Percentiles rank a stretch among this genome's conserved stretches.
Conservation (phyloP, 1,140 invertebrate genomes). For the Drosophila sturtevanti region DNA sequence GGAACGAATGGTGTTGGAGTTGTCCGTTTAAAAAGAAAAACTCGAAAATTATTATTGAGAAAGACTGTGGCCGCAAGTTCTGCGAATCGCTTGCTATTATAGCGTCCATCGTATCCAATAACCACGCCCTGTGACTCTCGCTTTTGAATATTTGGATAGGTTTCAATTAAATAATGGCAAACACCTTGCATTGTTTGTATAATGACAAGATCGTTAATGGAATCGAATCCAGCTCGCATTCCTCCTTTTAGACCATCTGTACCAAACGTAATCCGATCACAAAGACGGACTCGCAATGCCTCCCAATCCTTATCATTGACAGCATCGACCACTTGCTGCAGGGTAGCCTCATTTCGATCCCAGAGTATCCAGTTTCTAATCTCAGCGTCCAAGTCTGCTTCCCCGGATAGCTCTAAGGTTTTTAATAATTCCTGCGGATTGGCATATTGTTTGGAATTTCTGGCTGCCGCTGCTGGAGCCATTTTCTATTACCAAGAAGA, state of each 20-base stretch:
- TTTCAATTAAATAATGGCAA: constrained; percentile 88
- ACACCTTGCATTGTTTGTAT: constrained; percentile 98
- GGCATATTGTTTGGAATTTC: not conserved
- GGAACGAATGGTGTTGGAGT: constrained; percentile 97
- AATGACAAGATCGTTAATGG: constrained; percentile 98
- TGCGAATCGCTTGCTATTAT: constrained; percentile 97
- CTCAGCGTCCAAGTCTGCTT: constrained; percentile 46
- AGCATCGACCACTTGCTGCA: constrained; percentile 55
- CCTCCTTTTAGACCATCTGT: constrained; percentile 93
- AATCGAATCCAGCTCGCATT: constrained; percentile 96
- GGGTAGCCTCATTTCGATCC: constrained; percentile 60
- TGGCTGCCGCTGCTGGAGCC: not conserved
- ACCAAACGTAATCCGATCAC: constrained; percentile 89
- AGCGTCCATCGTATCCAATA: constrained; percentile 96
- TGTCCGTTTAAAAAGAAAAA: constrained; percentile 92
- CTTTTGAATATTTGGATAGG: constrained; percentile 82
- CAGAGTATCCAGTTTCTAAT: constrained; percentile 63
- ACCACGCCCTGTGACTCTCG: constrained; percentile 89
- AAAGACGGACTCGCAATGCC: constrained; percentile 41
- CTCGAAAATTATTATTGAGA: constrained; percentile 89
- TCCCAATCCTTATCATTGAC: constrained; percentile 54
- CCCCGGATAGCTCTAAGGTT: constrained; percentile 36
- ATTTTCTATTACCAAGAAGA: constrained; percentile 7
- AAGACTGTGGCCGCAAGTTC: constrained; percentile 94
- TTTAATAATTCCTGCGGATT: constrained; percentile 41